A percentile compares a stretch with the other conserved stretches of the same genome.
These are phyloP conservation scores for Drosophila histrio DNA, from an alignment of 2,888 invertebrate species.

Conservation along the genomic window DNA sequence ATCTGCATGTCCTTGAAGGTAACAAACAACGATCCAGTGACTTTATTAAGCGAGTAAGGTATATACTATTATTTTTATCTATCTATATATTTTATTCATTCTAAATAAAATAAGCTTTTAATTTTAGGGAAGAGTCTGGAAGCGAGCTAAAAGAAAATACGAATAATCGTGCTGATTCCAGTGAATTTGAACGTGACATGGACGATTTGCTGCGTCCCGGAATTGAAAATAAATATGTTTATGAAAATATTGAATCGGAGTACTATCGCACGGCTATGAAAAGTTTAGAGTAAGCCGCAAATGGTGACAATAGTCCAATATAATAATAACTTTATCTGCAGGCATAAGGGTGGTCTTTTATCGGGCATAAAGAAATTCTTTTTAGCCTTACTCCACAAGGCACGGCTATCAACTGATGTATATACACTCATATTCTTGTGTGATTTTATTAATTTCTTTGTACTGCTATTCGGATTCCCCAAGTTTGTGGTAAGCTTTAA, in stretches of 20 bases:
- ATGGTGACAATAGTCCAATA: too few relatives aligned
- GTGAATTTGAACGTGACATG: conserved; percentile 45
- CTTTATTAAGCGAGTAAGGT: conserved; percentile 44
- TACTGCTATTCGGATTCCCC: conserved; percentile 96
- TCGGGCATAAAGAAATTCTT: conserved; percentile 88
- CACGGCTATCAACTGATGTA: conserved; percentile 85
- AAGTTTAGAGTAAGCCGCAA: conserved; percentile 44
- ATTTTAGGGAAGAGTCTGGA: conserved; percentile 56
- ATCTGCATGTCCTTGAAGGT: background rate
- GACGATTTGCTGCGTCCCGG: conserved; percentile 53
- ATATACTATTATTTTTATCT: background rate
- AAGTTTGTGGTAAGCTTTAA: conserved; percentile 93
- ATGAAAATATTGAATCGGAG: conserved; percentile 57
- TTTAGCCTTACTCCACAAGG: conserved; percentile 83
- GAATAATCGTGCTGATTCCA: background rate
- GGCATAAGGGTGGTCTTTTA: conserved; percentile 45
- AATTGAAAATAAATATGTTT: conserved; percentile 56
- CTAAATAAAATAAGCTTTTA: background rate
- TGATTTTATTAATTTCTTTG: conserved; percentile 98
- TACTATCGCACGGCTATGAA: conserved; percentile 48
- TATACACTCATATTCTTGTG: conserved; percentile 99
- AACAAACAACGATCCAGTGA: conserved; percentile 32
- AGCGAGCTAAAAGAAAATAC: background rate
- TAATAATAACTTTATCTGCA: conserved; percentile 1
- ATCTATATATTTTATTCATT: background rate